phyloP scores from a whole-genome alignment of 2,797 vertebrate species.

The Spatula clypeata region DNA sequence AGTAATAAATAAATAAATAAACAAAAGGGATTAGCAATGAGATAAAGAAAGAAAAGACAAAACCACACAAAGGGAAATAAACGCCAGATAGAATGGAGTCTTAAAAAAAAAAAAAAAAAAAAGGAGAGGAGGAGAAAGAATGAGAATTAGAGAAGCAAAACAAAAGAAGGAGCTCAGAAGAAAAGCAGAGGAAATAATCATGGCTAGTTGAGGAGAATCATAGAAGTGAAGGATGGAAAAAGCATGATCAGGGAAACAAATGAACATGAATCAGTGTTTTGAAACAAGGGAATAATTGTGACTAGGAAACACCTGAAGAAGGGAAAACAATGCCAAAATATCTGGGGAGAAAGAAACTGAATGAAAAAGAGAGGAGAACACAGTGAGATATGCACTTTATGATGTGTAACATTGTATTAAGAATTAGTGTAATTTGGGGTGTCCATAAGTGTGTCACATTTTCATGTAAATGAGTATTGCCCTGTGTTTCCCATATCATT shows the following conservation, averaged over 20 bases:
- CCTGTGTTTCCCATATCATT: conserved; percentile 32
- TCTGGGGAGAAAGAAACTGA: conserved; percentile 8
- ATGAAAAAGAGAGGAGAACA: conserved; percentile 37
- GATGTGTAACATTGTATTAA: neutral
- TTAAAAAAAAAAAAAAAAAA: neutral
- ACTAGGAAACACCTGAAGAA: conserved; percentile 34
- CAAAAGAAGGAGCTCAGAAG: conserved; percentile 4
- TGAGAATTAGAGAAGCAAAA: neutral
- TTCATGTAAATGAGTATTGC: conserved; percentile 53
- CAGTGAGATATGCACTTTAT: conserved; percentile 18
- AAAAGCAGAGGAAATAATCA: neutral
- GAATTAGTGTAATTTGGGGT: neutral
- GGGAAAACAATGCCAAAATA: conserved; percentile 30
- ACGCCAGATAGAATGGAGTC: neutral
- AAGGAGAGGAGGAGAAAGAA: neutral
- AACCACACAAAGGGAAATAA: neutral
- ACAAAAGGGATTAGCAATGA: neutral
- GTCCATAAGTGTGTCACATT: conserved; percentile 51
- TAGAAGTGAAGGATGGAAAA: neutral
- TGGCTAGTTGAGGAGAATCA: neutral
- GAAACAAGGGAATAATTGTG: conserved; percentile 28
- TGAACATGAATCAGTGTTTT: neutral
- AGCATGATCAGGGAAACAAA: neutral
- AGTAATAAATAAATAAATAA: neutral
- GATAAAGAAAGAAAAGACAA: conserved; percentile 4